Evolutionary conservation across 2,888 invertebrate genomes (phyloP), one percentile per base, ranked within the genome.

Genomic region (Lagria hirta): DNA sequence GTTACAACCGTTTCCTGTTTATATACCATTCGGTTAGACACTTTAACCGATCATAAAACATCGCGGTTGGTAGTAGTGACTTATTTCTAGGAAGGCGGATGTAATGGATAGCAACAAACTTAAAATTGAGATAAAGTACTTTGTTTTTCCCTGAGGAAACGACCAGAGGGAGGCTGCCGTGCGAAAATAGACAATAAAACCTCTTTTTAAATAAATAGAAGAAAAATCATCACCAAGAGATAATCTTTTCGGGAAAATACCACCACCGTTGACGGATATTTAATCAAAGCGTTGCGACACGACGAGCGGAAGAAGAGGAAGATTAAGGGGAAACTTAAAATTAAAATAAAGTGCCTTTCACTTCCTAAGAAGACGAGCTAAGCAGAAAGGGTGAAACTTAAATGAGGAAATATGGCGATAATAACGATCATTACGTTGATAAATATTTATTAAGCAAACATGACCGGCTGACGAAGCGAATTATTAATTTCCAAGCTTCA

Each of bases 261-360:
- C n/a, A n/a, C n/a, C n/a, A n/a, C n/a, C n/a, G n/a, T n/a, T n/a
- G n/a, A n/a, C n/a, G n/a, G n/a, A n/a, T n/a, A n/a, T n/a, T n/a
- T n/a, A n/a, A n/a, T n/a, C n/a, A n/a, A 42, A 37, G 43, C 17
- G 34, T 37, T 21, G 7, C 34, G 30, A 18, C 38, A 11, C 12
- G 15, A 8, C 23, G 35, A 28, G n/a, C n/a, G n/a, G n/a, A n/a
- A n/a, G 36, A 43, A 34, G 43, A 42, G 42, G 44, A 32, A 37
- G 43, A 49, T 44, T 33, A 40, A 34, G n/a, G 44, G 37, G 41
- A 28, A 48, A 50, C 32, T 54, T 50, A n/a, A n/a, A n/a, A 56
- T 51, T 52, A 50, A 54, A 54, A 52, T 49, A 52, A 56, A 54
- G 52, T 48, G 49, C 47, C 49, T n/a, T n/a, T n/a, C n/a, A 36